Percentiles rank a stretch among this genome's conserved stretches.
Conservation (phyloP, 2,888 invertebrate species). For the Blera fallax region DNA sequence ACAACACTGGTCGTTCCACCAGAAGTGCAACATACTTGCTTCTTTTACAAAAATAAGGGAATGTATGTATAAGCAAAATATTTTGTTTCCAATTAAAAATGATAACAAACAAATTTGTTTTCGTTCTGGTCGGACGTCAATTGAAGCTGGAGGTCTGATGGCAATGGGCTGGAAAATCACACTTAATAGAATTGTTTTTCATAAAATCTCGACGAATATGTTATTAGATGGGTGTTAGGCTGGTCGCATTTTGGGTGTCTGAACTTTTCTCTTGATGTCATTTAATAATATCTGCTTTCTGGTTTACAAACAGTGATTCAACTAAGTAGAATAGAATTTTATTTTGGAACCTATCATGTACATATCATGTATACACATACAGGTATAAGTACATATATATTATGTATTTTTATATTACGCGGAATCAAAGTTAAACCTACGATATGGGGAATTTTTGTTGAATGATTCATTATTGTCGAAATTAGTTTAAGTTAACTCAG, state of each 20-base stretch:
- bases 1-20: neutral
- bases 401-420: too few relatives aligned
- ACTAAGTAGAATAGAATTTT: too few relatives aligned
- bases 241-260: neutral
- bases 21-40: neutral
- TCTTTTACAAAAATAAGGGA: neutral
- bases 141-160: neutral
- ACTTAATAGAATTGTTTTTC: slow-evolving; percentile 50
- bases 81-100: slow-evolving; percentile 1
- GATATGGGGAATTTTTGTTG: too few relatives aligned
- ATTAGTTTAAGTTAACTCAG: too few relatives aligned
- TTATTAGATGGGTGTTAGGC: slow-evolving; percentile 7
- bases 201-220: neutral
- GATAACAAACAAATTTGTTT: slow-evolving; percentile 45
- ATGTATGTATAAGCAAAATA: neutral
- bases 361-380: too few relatives aligned
- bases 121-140: slow-evolving; percentile 33
- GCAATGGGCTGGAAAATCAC: neutral
- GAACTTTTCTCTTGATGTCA: neutral
- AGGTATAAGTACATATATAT: too few relatives aligned
- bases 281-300: neutral
- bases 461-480: too few relatives aligned
- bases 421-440: too few relatives aligned
- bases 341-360: too few relatives aligned
- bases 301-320: too few relatives aligned